Evolutionary conservation across 2,797 vertebrate genomes (phyloP).

Genomic region (Falco cherrug): DNA sequence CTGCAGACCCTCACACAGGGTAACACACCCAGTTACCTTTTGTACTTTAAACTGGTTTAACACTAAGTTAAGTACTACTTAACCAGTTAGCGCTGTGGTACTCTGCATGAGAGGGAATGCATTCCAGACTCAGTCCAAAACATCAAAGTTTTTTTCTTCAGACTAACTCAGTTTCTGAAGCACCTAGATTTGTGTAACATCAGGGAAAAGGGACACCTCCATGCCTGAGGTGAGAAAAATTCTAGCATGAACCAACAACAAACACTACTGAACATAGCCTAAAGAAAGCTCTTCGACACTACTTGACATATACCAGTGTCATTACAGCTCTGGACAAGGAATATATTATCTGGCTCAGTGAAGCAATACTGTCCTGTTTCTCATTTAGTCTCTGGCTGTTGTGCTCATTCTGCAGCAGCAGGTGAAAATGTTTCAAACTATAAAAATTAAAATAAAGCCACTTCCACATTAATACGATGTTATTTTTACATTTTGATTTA

Average conservation of each 20-base stretch:
- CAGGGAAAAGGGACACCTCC: not conserved
- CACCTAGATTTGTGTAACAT: not conserved
- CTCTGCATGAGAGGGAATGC: not conserved
- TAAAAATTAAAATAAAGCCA: not conserved
- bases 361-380: not conserved
- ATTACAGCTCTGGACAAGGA: not conserved
- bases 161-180: not conserved
- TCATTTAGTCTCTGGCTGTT: not conserved
- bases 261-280: not conserved
- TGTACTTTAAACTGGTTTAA: not conserved
- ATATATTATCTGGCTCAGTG: not conserved
- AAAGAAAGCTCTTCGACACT: not conserved
- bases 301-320: not conserved
- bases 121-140: not conserved
- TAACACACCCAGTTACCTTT: not conserved
- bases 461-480: not conserved
- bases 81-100: not conserved
- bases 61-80: not conserved
- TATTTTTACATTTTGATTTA: not conserved
- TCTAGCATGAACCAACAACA: not conserved
- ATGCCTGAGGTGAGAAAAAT: not conserved
- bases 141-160: not conserved
- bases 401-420: not conserved
- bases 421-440: not conserved
- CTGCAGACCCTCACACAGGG: fast-evolving